Conservation (phyloP, 1,140 invertebrate species). For the Drosophila malerkotliana region DNA sequence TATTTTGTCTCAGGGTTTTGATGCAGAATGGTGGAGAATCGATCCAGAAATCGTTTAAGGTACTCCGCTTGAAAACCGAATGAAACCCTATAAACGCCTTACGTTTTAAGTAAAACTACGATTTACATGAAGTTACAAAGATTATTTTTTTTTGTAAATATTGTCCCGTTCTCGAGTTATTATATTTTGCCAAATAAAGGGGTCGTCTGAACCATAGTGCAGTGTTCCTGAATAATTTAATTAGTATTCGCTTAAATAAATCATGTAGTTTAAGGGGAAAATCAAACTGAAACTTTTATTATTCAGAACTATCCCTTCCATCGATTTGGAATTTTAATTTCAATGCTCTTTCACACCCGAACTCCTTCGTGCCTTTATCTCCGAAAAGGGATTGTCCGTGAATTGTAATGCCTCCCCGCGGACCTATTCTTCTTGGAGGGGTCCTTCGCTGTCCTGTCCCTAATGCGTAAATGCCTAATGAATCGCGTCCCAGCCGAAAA, state of each 20-base stretch:
- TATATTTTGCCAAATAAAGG: no score
- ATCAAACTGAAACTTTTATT: neutral
- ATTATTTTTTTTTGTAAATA: no score
- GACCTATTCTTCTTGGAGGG: constrained; percentile 25
- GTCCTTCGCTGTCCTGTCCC: constrained; percentile 5
- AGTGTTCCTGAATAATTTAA: no score
- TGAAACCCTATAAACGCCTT: no score
- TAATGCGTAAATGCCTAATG: constrained; percentile 65
- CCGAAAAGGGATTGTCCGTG: constrained; percentile 3
- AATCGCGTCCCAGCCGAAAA: constrained; percentile 60
- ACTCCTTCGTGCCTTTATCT: neutral
- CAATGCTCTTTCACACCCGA: neutral
- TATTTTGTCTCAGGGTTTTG: no score
- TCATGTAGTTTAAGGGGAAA: neutral
- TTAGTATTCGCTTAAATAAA: neutral
- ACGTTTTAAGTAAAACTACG: no score
- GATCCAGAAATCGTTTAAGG: no score
- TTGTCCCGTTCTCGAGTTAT: no score
- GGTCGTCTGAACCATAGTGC: no score
- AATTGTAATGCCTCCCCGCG: constrained; percentile 12
- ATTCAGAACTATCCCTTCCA: neutral
- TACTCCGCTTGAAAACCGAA: no score
- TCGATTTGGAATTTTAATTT: constrained; percentile 8
- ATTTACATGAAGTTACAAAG: no score
- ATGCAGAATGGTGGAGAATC: no score